A percentile compares a stretch with the other conserved stretches of the same genome.
phyloP scores from a whole-genome alignment of 2,888 invertebrate genomes.

The Phrixothrix hirtus region DNA sequence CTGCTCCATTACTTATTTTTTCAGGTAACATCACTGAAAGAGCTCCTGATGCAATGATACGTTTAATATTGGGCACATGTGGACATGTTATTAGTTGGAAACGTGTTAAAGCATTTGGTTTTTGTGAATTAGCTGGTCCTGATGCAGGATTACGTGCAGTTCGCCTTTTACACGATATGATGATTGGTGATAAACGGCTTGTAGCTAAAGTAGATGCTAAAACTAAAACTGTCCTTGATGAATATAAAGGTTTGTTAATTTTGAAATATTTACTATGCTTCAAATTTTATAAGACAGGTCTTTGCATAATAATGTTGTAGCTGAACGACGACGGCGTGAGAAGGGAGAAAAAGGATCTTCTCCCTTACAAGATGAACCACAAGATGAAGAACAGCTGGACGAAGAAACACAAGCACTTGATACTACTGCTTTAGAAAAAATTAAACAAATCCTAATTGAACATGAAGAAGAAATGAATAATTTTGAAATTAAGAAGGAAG shows the following conservation, averaged over 20 bases:
- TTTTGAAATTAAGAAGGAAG: slow-evolving; percentile 68
- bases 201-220: slow-evolving; percentile 98
- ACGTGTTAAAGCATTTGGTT: slow-evolving; percentile 95
- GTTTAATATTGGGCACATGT: slow-evolving; percentile 89
- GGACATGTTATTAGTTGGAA: slow-evolving; percentile 97
- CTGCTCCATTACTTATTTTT: slow-evolving; percentile 15
- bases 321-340: slow-evolving; percentile 62
- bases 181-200: slow-evolving; percentile 89
- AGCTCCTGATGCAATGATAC: slow-evolving; percentile 93
- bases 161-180: slow-evolving; percentile 86
- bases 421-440: slow-evolving; percentile 73
- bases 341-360: slow-evolving; percentile 60
- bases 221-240: slow-evolving; percentile 91
- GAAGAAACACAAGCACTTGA: slow-evolving; percentile 75
- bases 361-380: slow-evolving; percentile 62
- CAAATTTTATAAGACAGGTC: too few relatives aligned
- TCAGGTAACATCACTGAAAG: slow-evolving; percentile 87
- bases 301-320: slow-evolving; percentile 46
- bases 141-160: slow-evolving; percentile 95
- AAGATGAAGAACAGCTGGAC: slow-evolving; percentile 71
- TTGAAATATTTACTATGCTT: not conserved
- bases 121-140: slow-evolving; percentile 95
- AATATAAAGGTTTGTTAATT: slow-evolving; percentile 74
- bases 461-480: slow-evolving; percentile 78
- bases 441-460: slow-evolving; percentile 80